A percentile compares a stretch with the other conserved stretches of the same genome.
Evolutionary conservation across 2,797 vertebrate species (phyloP).

Genomic region (Fringilla coelebs): DNA sequence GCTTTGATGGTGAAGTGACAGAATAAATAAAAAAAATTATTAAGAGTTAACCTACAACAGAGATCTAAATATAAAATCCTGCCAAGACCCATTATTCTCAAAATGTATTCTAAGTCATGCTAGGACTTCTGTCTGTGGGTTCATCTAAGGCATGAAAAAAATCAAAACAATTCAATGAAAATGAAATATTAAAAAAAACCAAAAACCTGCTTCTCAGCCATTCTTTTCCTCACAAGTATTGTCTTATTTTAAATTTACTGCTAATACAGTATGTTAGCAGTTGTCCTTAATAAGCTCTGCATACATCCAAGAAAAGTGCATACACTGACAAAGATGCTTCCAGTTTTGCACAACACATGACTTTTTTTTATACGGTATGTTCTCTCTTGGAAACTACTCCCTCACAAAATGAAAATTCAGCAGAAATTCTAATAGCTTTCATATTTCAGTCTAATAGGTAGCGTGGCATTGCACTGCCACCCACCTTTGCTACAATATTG

Average conservation of each 20-base stretch:
- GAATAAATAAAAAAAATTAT: not conserved
- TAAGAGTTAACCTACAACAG: not conserved
- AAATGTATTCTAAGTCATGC: not conserved
- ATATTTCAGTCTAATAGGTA: slow-evolving; percentile 74
- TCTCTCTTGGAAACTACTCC: slow-evolving; percentile 59
- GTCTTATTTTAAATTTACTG: slow-evolving; percentile 43
- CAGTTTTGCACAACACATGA: slow-evolving; percentile 24
- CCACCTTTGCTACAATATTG: slow-evolving; percentile 52
- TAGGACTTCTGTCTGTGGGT: not conserved
- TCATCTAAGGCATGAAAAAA: not conserved
- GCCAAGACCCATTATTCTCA: not conserved
- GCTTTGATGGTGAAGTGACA: not conserved
- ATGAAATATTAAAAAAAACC: not conserved
- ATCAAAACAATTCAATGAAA: not conserved
- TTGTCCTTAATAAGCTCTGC: slow-evolving; percentile 38
- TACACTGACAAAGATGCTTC: slow-evolving; percentile 37
- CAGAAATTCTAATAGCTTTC: slow-evolving; percentile 69
- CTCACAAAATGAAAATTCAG: slow-evolving; percentile 72
- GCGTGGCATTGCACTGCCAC: slow-evolving; percentile 47
- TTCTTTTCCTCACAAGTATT: not conserved
- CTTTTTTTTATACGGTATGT: slow-evolving; percentile 34
- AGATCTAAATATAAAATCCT: slow-evolving; percentile 10
- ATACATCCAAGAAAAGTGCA: slow-evolving; percentile 34
- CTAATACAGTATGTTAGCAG: slow-evolving; percentile 12
- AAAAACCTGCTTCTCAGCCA: not conserved